Conservation (phyloP, 2,113 vertebrate species). For the Saguinus midas region DNA sequence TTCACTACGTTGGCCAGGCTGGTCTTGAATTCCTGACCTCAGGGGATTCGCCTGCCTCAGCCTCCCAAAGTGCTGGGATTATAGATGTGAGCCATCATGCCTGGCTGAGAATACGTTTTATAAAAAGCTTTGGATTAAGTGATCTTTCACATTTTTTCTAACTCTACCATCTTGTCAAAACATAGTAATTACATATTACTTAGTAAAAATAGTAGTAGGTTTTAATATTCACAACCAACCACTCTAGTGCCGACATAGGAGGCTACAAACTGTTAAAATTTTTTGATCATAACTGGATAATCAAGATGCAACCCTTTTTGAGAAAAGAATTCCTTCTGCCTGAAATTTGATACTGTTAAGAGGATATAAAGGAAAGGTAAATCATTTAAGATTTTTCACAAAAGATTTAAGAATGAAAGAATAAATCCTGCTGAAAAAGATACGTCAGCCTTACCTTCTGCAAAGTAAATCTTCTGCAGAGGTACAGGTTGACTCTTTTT, state of each 20-base stretch:
- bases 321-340: background rate
- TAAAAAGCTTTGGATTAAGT: no score
- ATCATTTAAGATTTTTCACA: background rate
- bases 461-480: background rate
- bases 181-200: background rate
- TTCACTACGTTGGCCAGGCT: no score
- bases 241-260: background rate
- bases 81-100: background rate
- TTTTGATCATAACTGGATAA: background rate
- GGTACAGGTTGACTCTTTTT: background rate
- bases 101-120: background rate
- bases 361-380: background rate
- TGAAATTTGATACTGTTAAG: background rate
- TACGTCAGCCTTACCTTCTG: background rate
- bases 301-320: background rate
- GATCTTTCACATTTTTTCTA: no score
- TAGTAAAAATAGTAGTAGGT: background rate
- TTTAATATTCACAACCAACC: background rate
- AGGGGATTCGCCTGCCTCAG: background rate
- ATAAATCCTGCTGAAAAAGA: background rate
- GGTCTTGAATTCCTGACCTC: no score
- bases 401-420: background rate
- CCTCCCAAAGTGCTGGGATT: background rate
- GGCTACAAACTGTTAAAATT: background rate
- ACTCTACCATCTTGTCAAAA: no score